Evolutionary conservation across 2,888 invertebrate genomes (phyloP), one percentile per base, ranked within the genome.

Genomic region (Clanis bilineata): DNA sequence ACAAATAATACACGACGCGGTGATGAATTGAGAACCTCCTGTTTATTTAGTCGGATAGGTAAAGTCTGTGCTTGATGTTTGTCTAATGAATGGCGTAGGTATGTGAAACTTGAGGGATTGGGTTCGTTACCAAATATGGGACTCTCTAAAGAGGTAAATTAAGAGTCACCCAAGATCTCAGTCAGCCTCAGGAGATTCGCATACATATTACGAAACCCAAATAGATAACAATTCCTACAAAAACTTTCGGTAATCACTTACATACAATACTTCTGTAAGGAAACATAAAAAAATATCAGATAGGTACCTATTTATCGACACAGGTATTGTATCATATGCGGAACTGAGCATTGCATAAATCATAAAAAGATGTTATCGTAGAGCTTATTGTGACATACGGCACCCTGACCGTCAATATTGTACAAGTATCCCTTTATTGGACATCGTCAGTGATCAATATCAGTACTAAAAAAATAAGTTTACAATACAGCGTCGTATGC

Each of bases 361-460:
- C 47, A 47, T 6, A 25, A 47, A 38, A 47, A 64, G 86, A 88
- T 88, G 70, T 67, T 88, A 90, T 89, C 89, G 71, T 64, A 67
- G 63, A 64, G 74, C 77, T 82, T 90, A 90, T 91, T 90, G 88
- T 90, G 91, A 91, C 86, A 77, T 67, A 75, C 85, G 79, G 86
- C 89, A 90, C 88, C 88, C 90, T 88, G 87, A 87, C 88, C 85
- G 86, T 85, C 85, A 79, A 85, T 81, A 84, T 86, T 77, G 82
- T 83, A 90, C 91, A 91, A 91, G 91, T 91, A 91, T 83, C 79
- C 70, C 74, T 77, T 82, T 80, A 84, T 82, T 81, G 80, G 84
- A 80, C 85, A 85, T 82, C 79, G 80, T 83, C 77, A 76, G 71
- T 79, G 83, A 86, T 86, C 82, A 80, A 78, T 80, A 57, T 55